phyloP scores from a whole-genome alignment of 2,797 vertebrate species.

The Centroberyx gerrardi region DNA sequence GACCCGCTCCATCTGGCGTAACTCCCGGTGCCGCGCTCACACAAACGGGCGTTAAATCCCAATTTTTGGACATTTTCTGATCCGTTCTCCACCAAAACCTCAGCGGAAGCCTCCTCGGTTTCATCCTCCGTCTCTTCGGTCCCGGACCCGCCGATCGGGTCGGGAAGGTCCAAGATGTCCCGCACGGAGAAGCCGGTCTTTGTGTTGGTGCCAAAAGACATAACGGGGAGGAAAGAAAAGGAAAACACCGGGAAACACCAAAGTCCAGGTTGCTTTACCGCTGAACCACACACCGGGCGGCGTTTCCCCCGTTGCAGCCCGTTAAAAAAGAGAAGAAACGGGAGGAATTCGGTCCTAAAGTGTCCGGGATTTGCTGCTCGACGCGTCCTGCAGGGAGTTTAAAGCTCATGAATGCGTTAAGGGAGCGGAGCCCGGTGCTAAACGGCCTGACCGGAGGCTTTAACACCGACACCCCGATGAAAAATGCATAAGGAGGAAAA shows the following conservation, averaged over 20 bases:
- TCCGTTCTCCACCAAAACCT: slow-evolving; percentile 71
- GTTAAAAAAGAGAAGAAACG: slow-evolving; percentile 27
- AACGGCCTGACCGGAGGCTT: slow-evolving; percentile 76
- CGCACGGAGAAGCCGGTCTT: slow-evolving; percentile 94
- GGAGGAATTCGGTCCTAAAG: slow-evolving; percentile 13
- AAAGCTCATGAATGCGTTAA: slow-evolving; percentile 35
- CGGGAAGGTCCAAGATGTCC: slow-evolving; percentile 93
- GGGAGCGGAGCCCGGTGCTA: slow-evolving; percentile 33
- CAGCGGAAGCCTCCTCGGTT: slow-evolving; percentile 82
- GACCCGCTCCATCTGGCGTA: slow-evolving; percentile 89
- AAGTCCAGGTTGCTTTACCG: background rate
- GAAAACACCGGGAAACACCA: background rate
- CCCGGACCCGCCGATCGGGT: slow-evolving; percentile 86
- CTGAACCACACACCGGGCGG: too few relatives aligned
- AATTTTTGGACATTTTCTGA: slow-evolving; percentile 80
- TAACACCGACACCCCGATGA: slow-evolving; percentile 87
- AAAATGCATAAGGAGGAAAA: slow-evolving; percentile 55
- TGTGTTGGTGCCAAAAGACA: slow-evolving; percentile 88
- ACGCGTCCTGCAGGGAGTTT: too few relatives aligned
- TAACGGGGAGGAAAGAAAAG: slow-evolving; percentile 62
- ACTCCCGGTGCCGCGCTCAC: slow-evolving; percentile 85
- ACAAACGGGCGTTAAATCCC: slow-evolving; percentile 84
- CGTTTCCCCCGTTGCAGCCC: slow-evolving; percentile 4
- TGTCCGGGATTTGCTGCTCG: too few relatives aligned
- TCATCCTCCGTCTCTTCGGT: slow-evolving; percentile 89